These are phyloP conservation scores for Perizoma affinitatum DNA, from an alignment of 2,888 invertebrate genomes.

Conservation along the genomic window DNA sequence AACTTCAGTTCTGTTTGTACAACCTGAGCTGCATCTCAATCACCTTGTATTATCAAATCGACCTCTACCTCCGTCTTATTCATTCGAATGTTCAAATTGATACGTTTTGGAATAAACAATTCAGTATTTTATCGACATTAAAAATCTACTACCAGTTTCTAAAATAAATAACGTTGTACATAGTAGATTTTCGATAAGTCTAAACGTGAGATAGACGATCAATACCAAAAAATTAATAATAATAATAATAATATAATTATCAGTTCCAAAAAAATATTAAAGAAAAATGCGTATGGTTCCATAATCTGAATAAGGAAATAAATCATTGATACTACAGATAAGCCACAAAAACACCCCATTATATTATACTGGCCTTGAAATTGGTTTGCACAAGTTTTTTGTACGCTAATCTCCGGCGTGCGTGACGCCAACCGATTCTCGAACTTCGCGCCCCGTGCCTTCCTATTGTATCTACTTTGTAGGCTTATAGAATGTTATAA, in stretches of 20 bases:
- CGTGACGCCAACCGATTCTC: conserved; percentile 43
- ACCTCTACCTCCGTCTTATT: conserved; percentile 35
- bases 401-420: conserved; percentile 41
- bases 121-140: conserved; percentile 15
- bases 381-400: conserved; percentile 50
- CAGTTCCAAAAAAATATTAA: conserved; percentile 6
- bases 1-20: conserved; percentile 60
- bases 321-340: conserved; percentile 46
- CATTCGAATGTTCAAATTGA: conserved; percentile 33
- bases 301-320: conserved; percentile 43
- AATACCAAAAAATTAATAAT: neutral
- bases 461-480: conserved; percentile 4
- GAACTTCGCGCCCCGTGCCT: conserved; percentile 4
- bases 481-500: no score
- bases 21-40: conserved; percentile 66
- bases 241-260: no score
- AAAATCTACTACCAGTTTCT: conserved; percentile 40
- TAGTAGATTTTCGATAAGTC: conserved; percentile 45
- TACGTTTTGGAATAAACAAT: conserved; percentile 16
- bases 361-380: conserved; percentile 45
- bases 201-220: conserved; percentile 19
- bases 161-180: conserved; percentile 31
- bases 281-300: conserved; percentile 19
- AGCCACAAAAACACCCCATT: conserved; percentile 43
- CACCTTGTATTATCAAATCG: conserved; percentile 44